Base-by-base conservation (phyloP, 2,888 invertebrate genomes). In the Beris morrisii region DNA sequence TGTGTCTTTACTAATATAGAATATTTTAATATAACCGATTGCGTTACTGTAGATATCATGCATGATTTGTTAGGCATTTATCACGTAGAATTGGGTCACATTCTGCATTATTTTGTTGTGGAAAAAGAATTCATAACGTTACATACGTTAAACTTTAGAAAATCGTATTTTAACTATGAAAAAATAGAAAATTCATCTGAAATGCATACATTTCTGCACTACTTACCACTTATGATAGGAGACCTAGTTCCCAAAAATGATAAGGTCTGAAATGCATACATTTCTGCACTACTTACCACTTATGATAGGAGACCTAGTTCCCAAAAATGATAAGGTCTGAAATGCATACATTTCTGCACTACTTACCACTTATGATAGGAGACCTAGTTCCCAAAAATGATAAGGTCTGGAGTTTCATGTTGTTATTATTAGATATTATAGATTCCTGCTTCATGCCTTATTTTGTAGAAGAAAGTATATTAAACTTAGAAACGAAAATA, bases 11-110 rank as follows among this genome's bases (percentile, higher is more conserved):
- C 6, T 15, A 31, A 45, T 32, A 46, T 65, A 46, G 4, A 83
- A 86, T 1, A 7, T 7, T 65, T 65, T 46, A 32, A 46, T 43
- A 4, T 61, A 22, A 50, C 46, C 44, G 66, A 69, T 22, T 65
- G 65, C 64, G 28, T 64, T 48, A 43, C 67, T n/a, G 67, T 65
- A 9, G 70, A 70, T 64, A 67, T 68, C 12, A 68, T 69, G 68
- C 70, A 70, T 50, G 69, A 70, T 65, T 31, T 69, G 9, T 66
- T 69, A 22, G 70, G 70, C 22, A 65, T 65, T 38, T 59, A 59
- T 28, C 69, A 69, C 59, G 30, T 61, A 58, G 66, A 69, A 54
- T 45, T 69, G 13, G 48, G 57, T 30, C 45, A 65, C 22, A 54
- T 65, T 52, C 44, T 69, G 50, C 50, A 61, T 54, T 63, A 59